These are phyloP conservation scores for Macroramphosus scolopax DNA, from an alignment of 2,797 vertebrate species.

Conservation along the genomic window DNA sequence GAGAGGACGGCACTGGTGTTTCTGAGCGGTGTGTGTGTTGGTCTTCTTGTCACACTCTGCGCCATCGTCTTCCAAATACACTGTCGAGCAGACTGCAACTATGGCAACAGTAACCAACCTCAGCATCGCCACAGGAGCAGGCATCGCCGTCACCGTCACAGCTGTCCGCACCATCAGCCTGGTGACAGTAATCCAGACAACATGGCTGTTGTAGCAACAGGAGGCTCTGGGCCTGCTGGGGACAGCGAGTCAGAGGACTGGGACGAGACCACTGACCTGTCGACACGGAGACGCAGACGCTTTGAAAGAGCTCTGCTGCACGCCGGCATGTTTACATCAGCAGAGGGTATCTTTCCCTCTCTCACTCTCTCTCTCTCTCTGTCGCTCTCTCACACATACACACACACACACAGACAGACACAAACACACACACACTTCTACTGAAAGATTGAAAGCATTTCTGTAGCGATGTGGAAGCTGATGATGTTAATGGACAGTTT, in stretches of 20 bases:
- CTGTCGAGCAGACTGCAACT: slow-evolving; percentile 86
- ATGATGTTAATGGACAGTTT: slow-evolving; percentile 20
- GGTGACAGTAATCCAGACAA: slow-evolving; percentile 56
- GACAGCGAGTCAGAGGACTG: slow-evolving; percentile 83
- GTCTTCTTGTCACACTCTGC: slow-evolving; percentile 87
- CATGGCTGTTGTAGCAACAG: slow-evolving; percentile 59
- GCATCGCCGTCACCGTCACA: slow-evolving; percentile 35
- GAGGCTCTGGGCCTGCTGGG: slow-evolving; percentile 61
- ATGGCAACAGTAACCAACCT: slow-evolving; percentile 62
- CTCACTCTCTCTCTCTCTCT: background rate
- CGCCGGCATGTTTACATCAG: slow-evolving; percentile 85
- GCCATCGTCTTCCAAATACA: slow-evolving; percentile 88
- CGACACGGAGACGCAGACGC: slow-evolving; percentile 82
- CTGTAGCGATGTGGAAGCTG: slow-evolving; percentile 9
- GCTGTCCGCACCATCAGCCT: slow-evolving; percentile 50
- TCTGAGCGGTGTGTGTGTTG: slow-evolving; percentile 86
- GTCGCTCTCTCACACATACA: background rate
- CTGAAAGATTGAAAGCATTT: slow-evolving; percentile 15
- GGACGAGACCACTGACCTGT: slow-evolving; percentile 82
- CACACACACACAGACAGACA: background rate
- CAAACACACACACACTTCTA: background rate
- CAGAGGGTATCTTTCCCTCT: slow-evolving; percentile 68
- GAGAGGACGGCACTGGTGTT: slow-evolving; percentile 90
- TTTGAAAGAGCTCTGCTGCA: slow-evolving; percentile 88
- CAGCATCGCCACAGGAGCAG: slow-evolving; percentile 49